Evolutionary conservation across 2,888 invertebrate species (phyloP).

Genomic region (Argyra leucocephala): DNA sequence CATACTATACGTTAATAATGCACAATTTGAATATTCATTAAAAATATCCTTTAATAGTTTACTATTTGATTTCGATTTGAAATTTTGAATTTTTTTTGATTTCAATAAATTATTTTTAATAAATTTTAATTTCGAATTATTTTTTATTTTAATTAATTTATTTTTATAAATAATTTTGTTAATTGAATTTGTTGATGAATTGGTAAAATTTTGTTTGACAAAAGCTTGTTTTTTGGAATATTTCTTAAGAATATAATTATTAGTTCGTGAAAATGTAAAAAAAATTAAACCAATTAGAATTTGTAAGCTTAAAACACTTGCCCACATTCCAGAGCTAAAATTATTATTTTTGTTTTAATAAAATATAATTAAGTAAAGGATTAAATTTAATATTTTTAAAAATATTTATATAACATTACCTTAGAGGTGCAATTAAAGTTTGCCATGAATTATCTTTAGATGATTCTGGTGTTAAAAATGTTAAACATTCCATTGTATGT

Average conservation of each 20-base stretch:
- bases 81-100: neutral
- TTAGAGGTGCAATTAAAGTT: slow-evolving; percentile 69
- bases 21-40: slow-evolving; percentile 60
- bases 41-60: slow-evolving; percentile 52
- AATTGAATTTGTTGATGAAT: neutral
- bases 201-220: neutral
- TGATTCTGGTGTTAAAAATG: slow-evolving; percentile 74
- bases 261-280: slow-evolving; percentile 51
- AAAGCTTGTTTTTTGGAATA: neutral
- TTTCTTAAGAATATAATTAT: slow-evolving; percentile 22
- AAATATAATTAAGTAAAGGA: neutral
- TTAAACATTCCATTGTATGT: slow-evolving; percentile 73
- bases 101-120: neutral
- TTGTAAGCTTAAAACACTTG: slow-evolving; percentile 58
- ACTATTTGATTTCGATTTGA: neutral
- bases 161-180: neutral
- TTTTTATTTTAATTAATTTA: neutral
- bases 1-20: slow-evolving; percentile 74
- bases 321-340: slow-evolving; percentile 62
- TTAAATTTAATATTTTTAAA: slow-evolving; percentile 11
- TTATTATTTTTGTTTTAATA: neutral
- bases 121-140: neutral
- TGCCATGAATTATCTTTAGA: slow-evolving; percentile 75
- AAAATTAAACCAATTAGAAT: slow-evolving; percentile 57
- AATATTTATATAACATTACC: slow-evolving; percentile 49